A percentile compares a stretch with the other conserved stretches of the same genome.
Evolutionary conservation across 2,113 vertebrate species (phyloP).

Genomic region (Dascyllus trimaculatus): DNA sequence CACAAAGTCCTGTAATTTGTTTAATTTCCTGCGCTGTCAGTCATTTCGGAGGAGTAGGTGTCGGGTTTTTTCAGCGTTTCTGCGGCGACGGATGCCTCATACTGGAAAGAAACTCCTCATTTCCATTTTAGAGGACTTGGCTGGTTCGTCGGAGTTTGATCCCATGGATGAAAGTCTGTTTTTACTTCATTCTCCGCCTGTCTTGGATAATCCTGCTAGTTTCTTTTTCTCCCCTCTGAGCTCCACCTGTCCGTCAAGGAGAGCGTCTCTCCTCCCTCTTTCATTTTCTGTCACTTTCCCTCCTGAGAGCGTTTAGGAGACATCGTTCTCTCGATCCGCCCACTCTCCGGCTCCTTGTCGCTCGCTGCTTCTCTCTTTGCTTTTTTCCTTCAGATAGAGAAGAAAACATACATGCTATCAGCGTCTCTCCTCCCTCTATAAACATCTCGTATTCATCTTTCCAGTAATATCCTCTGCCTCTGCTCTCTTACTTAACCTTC

Average conservation of each 20-base stretch:
- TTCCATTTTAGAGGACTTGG: constrained; percentile 62
- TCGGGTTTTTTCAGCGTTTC: constrained; percentile 7
- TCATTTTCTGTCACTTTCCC: constrained; percentile 43
- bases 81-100: neutral
- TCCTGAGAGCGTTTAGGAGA: constrained; percentile 55
- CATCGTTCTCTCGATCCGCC: constrained; percentile 51
- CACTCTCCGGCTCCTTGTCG: constrained; percentile 39
- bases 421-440: neutral
- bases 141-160: constrained; percentile 55
- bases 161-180: constrained; percentile 54
- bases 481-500: neutral
- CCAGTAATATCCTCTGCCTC: neutral
- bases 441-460: too few species aligned
- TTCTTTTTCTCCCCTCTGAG: constrained; percentile 19
- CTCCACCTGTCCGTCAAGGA: constrained; percentile 65
- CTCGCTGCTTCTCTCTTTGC: constrained; percentile 15
- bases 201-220: constrained; percentile 45
- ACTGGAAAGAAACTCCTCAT: constrained; percentile 46
- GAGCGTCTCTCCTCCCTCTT: constrained; percentile 41
- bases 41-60: constrained; percentile 50
- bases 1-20: constrained; percentile 56
- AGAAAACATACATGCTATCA: constrained; percentile 1
- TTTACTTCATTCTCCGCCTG: constrained; percentile 40
- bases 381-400: constrained; percentile 4
- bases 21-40: constrained; percentile 45